Percentiles rank a stretch among this genome's conserved stretches.
phyloP scores from a whole-genome alignment of 2,113 vertebrate genomes.

The Nothoprocta pentlandii region DNA sequence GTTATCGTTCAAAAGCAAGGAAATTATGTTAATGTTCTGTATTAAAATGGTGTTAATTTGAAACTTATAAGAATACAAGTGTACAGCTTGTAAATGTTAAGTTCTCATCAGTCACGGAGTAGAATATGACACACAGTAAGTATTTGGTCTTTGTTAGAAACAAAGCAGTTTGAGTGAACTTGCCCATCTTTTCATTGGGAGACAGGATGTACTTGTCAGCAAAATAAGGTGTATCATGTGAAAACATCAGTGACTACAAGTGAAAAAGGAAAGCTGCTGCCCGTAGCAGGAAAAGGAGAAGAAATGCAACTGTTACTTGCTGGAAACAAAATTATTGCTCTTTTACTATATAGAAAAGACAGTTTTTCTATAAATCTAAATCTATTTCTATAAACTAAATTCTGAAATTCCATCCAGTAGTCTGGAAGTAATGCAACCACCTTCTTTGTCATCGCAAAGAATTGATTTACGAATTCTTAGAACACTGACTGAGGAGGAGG shows the following conservation, averaged over 20 bases:
- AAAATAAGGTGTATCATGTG: constrained; percentile 1
- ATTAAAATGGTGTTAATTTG: constrained; percentile 63
- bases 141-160: constrained; percentile 56
- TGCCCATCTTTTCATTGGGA: neutral
- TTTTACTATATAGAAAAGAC: neutral
- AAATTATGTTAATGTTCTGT: constrained; percentile 57
- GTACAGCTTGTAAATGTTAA: constrained; percentile 7
- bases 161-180: constrained; percentile 29
- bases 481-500: neutral
- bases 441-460: neutral
- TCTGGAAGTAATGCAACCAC: neutral
- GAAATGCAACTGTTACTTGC: neutral
- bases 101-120: constrained; percentile 28
- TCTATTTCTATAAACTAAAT: no score
- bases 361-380: neutral
- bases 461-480: neutral
- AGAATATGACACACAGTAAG: constrained; percentile 40
- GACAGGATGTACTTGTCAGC: neutral
- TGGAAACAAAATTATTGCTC: neutral
- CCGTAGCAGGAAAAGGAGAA: neutral
- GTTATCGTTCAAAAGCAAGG: constrained; percentile 39
- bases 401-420: neutral
- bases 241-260: neutral
- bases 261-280: neutral
- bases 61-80: constrained; percentile 43